Percentiles rank a stretch among this genome's conserved stretches.
Evolutionary conservation across 2,888 invertebrate species (phyloP).

Genomic region (Homarus gammarus): DNA sequence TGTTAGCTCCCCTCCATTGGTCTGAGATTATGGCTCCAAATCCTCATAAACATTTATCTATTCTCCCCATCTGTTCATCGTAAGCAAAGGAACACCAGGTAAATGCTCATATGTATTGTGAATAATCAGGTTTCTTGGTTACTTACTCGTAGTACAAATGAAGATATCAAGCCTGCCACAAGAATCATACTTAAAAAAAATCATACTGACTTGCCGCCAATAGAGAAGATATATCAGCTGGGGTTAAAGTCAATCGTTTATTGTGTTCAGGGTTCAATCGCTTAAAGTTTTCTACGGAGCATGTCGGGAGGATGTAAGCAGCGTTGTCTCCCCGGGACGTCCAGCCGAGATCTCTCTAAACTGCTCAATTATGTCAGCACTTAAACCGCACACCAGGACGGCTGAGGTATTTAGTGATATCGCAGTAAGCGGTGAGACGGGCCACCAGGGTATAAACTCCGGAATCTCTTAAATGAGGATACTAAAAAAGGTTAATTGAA

Average conservation of each 20-base stretch:
- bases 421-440: conserved; percentile 1
- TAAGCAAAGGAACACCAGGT: too few relatives aligned
- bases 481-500: conserved; percentile 28
- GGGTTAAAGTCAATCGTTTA: background rate
- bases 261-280: background rate
- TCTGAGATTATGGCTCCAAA: too few relatives aligned
- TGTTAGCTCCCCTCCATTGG: too few relatives aligned
- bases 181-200: too few relatives aligned
- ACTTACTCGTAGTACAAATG: too few relatives aligned
- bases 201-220: too few relatives aligned
- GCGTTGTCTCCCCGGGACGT: background rate
- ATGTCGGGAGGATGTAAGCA: background rate
- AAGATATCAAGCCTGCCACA: too few relatives aligned
- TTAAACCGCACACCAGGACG: conserved; percentile 7
- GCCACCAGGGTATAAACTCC: conserved; percentile 15
- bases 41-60: too few relatives aligned
- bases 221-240: background rate
- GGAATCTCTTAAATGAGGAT: conserved; percentile 32
- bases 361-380: conserved; percentile 54
- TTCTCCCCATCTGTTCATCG: too few relatives aligned
- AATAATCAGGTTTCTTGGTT: too few relatives aligned
- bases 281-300: background rate
- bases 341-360: conserved; percentile 30
- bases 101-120: too few relatives aligned
- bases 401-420: conserved; percentile 39